phyloP scores from a whole-genome alignment of 2,113 vertebrate species.

The Oryzias woworae region DNA sequence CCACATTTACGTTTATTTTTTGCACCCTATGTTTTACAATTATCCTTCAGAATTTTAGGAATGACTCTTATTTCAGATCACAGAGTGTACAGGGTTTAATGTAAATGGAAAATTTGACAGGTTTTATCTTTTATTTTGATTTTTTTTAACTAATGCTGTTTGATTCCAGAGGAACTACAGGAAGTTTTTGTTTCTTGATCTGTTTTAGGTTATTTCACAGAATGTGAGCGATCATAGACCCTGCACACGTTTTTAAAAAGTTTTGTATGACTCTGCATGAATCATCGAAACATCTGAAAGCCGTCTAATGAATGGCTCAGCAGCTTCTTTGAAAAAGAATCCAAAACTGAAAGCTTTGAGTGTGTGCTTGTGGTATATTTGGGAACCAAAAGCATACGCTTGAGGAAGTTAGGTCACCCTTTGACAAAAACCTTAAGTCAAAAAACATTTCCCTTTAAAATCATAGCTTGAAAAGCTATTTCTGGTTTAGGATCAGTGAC shows the following conservation, averaged over 20 bases:
- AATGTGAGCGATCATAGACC: conserved; percentile 24
- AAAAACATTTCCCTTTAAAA: conserved; percentile 13
- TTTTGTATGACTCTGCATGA: conserved; percentile 1
- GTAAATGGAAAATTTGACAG: too few species aligned
- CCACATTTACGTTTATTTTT: too few species aligned
- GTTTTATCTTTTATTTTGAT: conserved; percentile 7
- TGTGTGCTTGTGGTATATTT: conserved; percentile 24
- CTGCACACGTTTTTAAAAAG: conserved; percentile 10
- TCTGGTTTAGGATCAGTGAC: conserved; percentile 8
- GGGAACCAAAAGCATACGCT: conserved; percentile 22
- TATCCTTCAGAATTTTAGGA: too few species aligned
- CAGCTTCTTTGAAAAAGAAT: conserved; percentile 38
- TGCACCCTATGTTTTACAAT: too few species aligned
- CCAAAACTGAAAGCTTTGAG: conserved; percentile 20
- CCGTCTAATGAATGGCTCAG: conserved; percentile 52
- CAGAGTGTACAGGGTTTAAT: too few species aligned
- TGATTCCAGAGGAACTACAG: conserved; percentile 15
- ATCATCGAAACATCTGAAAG: conserved; percentile 40
- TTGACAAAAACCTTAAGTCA: conserved; percentile 28
- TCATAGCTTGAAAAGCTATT: conserved; percentile 10
- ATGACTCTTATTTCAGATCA: too few species aligned
- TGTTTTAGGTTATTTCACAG: conserved; percentile 33
- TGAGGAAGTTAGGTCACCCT: background rate
- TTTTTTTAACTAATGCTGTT: conserved; percentile 9
- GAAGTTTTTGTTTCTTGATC: conserved; percentile 13